Percentiles rank a stretch among this genome's conserved stretches.
Evolutionary conservation across 2,113 vertebrate species (phyloP).

Genomic region (Pristiophorus japonicus): DNA sequence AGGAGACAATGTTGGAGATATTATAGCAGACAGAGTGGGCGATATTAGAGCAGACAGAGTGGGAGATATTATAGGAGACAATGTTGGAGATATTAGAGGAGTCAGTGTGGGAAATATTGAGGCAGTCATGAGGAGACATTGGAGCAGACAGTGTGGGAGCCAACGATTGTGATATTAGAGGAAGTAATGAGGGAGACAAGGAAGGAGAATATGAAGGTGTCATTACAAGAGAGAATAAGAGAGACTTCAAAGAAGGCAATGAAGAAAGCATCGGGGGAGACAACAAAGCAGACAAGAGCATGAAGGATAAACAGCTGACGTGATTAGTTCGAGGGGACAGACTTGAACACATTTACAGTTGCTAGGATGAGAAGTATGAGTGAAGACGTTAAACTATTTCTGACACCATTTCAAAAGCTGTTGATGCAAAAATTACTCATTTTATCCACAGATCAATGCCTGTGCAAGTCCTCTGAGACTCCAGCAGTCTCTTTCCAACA

Average conservation of each 20-base stretch:
- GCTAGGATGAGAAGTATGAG: background rate
- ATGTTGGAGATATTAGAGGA: too few species aligned
- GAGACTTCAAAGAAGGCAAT: too few species aligned
- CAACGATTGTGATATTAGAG: background rate
- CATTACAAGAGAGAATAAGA: too few species aligned
- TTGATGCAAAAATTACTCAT: slow-evolving; percentile 17
- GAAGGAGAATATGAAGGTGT: too few species aligned
- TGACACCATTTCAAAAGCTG: slow-evolving; percentile 26
- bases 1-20: too few species aligned
- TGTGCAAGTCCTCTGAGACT: background rate
- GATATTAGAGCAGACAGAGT: background rate
- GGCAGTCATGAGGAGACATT: background rate
- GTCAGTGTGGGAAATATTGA: too few species aligned
- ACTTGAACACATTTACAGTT: background rate
- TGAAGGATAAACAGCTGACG: background rate
- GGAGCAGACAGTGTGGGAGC: background rate
- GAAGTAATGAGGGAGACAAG: background rate
- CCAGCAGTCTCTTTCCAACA: slow-evolving; percentile 16
- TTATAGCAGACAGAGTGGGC: background rate
- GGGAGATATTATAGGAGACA: too few species aligned
- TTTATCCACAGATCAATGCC: slow-evolving; percentile 27
- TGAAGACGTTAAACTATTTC: slow-evolving; percentile 33
- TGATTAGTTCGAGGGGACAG: background rate
- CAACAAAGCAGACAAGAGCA: background rate
- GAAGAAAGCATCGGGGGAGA: too few species aligned